Percentiles rank a stretch among this genome's conserved stretches.
These are phyloP conservation scores for Siphlonurus alternatus DNA, from an alignment of 2,888 invertebrate genomes.

Conservation along the genomic window DNA sequence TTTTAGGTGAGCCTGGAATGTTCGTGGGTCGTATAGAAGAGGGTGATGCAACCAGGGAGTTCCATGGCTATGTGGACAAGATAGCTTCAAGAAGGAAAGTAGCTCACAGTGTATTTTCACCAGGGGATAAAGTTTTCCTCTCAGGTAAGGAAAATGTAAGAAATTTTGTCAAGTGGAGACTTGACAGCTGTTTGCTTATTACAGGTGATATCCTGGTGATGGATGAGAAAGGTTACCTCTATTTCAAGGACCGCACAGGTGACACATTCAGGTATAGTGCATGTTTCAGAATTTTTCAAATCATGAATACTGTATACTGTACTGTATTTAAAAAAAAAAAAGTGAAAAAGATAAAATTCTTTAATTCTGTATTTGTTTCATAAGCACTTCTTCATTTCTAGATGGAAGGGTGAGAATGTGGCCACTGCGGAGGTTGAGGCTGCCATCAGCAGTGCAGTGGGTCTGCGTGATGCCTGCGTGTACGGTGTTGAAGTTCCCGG, in stretches of 20 bases:
- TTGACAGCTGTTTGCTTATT: not conserved
- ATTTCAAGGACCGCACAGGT: conserved; percentile 44
- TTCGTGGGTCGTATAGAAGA: conserved; percentile 56
- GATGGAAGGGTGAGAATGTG: conserved; percentile 52
- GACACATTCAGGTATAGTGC: conserved; percentile 39
- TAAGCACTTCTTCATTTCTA: no score
- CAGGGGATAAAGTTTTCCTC: conserved; percentile 45
- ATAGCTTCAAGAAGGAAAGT: conserved; percentile 46
- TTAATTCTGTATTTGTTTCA: no score
- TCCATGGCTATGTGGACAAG: conserved; percentile 47
- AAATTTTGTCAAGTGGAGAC: not conserved
- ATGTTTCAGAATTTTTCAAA: no score
- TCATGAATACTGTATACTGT: no score
- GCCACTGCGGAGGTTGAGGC: conserved; percentile 49
- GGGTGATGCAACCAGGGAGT: conserved; percentile 46
- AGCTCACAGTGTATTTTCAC: conserved; percentile 41
- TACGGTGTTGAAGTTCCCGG: conserved; percentile 48
- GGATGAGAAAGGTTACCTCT: conserved; percentile 45
- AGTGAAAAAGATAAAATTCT: no score
- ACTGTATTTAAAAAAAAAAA: no score
- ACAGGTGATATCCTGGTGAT: conserved; percentile 38
- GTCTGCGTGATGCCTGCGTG: conserved; percentile 33
- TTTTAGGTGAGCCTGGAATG: conserved; percentile 65
- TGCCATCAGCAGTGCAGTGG: conserved; percentile 34
- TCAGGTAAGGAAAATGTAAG: conserved; percentile 27